Evolutionary conservation across 2,888 invertebrate species (phyloP).

Genomic region (Eupithecia insigniata): DNA sequence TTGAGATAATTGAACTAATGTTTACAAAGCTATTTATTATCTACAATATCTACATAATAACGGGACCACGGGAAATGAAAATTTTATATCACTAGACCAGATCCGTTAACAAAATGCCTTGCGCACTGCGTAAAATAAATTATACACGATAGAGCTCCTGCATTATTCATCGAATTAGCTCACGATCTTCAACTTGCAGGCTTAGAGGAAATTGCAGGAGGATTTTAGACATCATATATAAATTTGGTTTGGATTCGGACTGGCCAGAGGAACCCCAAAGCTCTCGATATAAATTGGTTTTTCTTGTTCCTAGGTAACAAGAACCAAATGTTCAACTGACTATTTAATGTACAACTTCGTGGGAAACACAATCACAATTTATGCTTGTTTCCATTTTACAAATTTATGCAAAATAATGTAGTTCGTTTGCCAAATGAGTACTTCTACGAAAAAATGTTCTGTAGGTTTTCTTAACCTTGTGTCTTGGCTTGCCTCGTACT

Average conservation of each 20-base stretch:
- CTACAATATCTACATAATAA: background rate
- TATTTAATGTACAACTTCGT: background rate
- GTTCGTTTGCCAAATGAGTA: conserved; percentile 25
- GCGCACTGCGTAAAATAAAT: conserved; percentile 30
- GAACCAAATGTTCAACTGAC: background rate
- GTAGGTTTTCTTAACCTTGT: conserved; percentile 36
- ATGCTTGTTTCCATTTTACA: background rate
- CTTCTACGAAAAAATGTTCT: conserved; percentile 23
- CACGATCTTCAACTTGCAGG: conserved; percentile 28
- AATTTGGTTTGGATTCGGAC: background rate
- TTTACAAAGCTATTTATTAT: background rate
- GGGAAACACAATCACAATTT: background rate
- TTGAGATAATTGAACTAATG: background rate
- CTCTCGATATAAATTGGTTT: background rate
- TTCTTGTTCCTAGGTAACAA: background rate
- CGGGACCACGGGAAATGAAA: background rate
- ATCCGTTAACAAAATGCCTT: conserved; percentile 23
- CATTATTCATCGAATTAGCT: conserved; percentile 34
- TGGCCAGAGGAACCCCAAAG: background rate
- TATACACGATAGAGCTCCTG: conserved; percentile 28
- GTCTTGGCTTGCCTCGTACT: conserved; percentile 39
- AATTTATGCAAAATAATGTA: background rate
- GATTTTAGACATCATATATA: conserved; percentile 15
- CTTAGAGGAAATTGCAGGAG: conserved; percentile 27
- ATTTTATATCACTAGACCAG: conserved; percentile 23